A percentile compares a stretch with the other conserved stretches of the same genome.
phyloP scores from a whole-genome alignment of 2,888 invertebrate genomes.

The Amiota mariae region DNA sequence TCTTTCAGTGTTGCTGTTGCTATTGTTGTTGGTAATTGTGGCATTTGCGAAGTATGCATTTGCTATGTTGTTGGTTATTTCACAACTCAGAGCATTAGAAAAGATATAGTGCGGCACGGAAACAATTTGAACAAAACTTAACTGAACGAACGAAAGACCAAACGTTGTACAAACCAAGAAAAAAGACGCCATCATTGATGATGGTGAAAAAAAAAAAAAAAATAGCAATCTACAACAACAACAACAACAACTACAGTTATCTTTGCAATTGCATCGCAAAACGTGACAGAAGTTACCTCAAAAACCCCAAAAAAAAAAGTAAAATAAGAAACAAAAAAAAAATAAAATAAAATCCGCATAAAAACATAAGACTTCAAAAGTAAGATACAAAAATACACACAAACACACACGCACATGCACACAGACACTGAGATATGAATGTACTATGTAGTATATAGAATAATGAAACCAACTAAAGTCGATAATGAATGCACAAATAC shows the following conservation, averaged over 20 bases:
- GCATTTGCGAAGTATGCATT: slow-evolving; percentile 57
- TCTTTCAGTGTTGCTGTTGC: no score
- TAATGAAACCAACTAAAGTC: no score
- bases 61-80: slow-evolving; percentile 17
- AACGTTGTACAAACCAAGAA: not conserved
- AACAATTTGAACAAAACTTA: no score
- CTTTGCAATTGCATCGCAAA: slow-evolving; percentile 67
- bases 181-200: not conserved
- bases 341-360: not conserved
- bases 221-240: not conserved
- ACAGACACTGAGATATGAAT: not conserved
- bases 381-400: slow-evolving; percentile 3
- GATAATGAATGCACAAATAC: not conserved
- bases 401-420: no score
- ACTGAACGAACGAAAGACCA: no score
- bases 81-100: not conserved
- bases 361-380: not conserved
- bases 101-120: no score
- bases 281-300: slow-evolving; percentile 67
- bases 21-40: slow-evolving; percentile 53
- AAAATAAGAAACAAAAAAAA: not conserved
- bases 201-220: not conserved
- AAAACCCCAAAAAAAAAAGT: slow-evolving; percentile 38
- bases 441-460: not conserved
- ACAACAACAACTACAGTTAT: slow-evolving; percentile 55